Evolutionary conservation across 37 sponge, comb jelly and placozoan species (phyloP).

Genomic region (Axinella damicornis): DNA sequence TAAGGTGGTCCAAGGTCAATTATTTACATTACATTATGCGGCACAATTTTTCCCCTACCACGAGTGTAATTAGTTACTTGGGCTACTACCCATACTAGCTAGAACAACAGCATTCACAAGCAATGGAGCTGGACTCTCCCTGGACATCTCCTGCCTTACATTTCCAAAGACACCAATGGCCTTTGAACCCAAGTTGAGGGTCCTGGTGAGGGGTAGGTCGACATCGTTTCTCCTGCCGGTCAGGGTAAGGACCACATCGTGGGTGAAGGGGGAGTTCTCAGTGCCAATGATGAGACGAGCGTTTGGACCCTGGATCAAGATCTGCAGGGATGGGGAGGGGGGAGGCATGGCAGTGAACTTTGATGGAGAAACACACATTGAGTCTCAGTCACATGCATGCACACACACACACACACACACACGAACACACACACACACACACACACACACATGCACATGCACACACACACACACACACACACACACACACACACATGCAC

Average conservation of each 20-base stretch:
- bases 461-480: background rate
- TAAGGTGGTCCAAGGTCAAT: no score
- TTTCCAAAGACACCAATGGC: slow-evolving; percentile 90
- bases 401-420: no score
- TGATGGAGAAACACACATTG: no score
- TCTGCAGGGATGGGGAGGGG: slow-evolving; percentile 32
- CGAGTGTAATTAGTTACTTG: no score
- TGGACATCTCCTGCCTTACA: slow-evolving; percentile 32
- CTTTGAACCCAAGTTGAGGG: slow-evolving; percentile 82
- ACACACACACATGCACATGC: background rate
- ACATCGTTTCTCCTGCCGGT: slow-evolving; percentile 57
- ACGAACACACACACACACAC: background rate
- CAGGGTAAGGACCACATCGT: slow-evolving; percentile 69
- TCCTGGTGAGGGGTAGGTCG: slow-evolving; percentile 36
- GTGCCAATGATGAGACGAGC: slow-evolving; percentile 68
- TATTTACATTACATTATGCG: no score
- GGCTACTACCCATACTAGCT: no score
- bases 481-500: background rate
- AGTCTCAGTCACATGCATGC: background rate
- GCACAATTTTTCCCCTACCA: no score
- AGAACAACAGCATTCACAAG: no score
- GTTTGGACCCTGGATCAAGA: slow-evolving; percentile 71
- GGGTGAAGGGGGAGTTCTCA: slow-evolving; percentile 46
- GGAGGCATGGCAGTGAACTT: no score
- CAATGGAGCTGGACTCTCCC: no score